A percentile compares a stretch with the other conserved stretches of the same genome.
Conservation (phyloP, 2,113 vertebrate genomes). For the Terrapene triunguis region DNA sequence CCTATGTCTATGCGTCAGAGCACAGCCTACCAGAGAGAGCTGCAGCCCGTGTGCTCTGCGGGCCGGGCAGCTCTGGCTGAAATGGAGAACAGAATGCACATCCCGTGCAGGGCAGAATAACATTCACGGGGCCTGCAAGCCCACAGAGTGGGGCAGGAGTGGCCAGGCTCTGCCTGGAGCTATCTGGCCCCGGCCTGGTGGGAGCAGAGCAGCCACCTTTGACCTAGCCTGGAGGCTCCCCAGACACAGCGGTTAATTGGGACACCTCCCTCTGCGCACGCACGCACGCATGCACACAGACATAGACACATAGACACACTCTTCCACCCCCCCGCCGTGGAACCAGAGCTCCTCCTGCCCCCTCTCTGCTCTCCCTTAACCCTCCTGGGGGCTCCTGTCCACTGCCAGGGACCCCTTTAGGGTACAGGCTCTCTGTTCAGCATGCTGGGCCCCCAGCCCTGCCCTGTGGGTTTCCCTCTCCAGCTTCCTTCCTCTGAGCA, state of each 20-base stretch:
- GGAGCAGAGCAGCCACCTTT: background rate
- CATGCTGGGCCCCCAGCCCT: background rate
- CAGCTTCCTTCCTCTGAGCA: background rate
- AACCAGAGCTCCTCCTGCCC: background rate
- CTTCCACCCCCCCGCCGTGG: background rate
- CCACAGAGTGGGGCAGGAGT: constrained; percentile 14
- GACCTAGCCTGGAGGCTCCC: background rate
- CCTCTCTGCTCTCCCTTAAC: background rate
- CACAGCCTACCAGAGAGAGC: constrained; percentile 69
- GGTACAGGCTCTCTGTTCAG: background rate
- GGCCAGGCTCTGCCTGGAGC: constrained; percentile 1
- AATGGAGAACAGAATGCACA: constrained; percentile 13
- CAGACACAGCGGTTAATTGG: background rate
- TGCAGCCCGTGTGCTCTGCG: constrained; percentile 22
- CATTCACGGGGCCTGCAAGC: constrained; percentile 4
- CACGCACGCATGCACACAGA: too few species aligned
- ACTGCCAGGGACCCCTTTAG: background rate
- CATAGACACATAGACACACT: too few species aligned
- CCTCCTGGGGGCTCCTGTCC: background rate
- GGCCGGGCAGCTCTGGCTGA: constrained; percentile 46
- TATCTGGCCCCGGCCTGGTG: background rate
- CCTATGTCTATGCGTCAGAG: constrained; percentile 1
- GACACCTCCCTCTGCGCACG: background rate
- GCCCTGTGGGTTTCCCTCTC: background rate
- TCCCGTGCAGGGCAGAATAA: background rate